phyloP scores from a whole-genome alignment of 2,888 invertebrate species.

The Apoderus coryli region DNA sequence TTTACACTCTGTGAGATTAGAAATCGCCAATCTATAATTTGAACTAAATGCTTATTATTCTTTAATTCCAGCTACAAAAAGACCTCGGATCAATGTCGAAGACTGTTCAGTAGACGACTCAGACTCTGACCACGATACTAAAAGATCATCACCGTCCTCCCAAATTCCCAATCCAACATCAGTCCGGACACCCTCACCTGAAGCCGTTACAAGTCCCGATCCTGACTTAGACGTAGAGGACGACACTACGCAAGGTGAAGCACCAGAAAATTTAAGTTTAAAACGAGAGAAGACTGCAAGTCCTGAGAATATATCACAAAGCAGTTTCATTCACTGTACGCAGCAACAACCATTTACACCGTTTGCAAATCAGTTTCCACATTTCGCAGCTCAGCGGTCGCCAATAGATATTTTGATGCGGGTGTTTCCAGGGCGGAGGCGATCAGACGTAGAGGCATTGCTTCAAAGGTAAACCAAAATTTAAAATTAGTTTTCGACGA shows the following conservation, averaged over 20 bases:
- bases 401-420: conserved; percentile 79
- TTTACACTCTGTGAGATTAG: too few relatives aligned
- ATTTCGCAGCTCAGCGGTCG: conserved; percentile 42
- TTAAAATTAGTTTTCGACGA: too few relatives aligned
- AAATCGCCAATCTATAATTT: too few relatives aligned
- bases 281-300: conserved; percentile 42
- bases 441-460: conserved; percentile 74
- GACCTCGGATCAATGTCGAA: conserved; percentile 34
- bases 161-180: conserved; percentile 20
- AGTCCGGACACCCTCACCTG: conserved; percentile 25
- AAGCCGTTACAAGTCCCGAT: conserved; percentile 28
- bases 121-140: conserved; percentile 29
- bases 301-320: conserved; percentile 33
- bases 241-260: conserved; percentile 38
- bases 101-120: conserved; percentile 34
- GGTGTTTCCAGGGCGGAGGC: conserved; percentile 77
- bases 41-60: too few relatives aligned
- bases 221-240: conserved; percentile 38
- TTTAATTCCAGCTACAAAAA: conserved; percentile 25
- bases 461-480: conserved; percentile 48
- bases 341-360: conserved; percentile 33
- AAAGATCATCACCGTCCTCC: conserved; percentile 25
- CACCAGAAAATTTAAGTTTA: conserved; percentile 69
- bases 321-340: too few relatives aligned
- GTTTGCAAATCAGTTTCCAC: conserved; percentile 32